Conservation (phyloP, 2,113 vertebrate species). For the Hyperoodon ampullatus region DNA sequence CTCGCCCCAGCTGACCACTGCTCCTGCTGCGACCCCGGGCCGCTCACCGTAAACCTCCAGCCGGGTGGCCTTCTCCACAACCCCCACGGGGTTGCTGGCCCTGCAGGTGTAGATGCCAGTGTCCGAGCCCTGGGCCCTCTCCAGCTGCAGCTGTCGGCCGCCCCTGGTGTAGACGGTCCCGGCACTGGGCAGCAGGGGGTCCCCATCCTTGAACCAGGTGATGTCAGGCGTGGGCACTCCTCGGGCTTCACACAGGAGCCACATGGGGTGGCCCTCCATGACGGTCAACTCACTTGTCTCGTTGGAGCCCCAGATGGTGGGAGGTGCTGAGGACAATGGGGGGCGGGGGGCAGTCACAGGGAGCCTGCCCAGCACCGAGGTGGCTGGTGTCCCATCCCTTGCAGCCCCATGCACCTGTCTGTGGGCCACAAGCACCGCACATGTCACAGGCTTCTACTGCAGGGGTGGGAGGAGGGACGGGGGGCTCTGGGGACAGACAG, state of each 20-base stretch:
- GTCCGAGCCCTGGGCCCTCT: slow-evolving; percentile 80
- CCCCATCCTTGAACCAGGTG: slow-evolving; percentile 90
- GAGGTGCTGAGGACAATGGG: slow-evolving; percentile 82
- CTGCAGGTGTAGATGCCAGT: slow-evolving; percentile 89
- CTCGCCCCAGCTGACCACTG: accelerated
- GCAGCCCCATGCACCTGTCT: too few relatives aligned
- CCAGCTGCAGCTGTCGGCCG: slow-evolving; percentile 87
- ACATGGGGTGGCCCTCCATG: slow-evolving; percentile 85
- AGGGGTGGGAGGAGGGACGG: not conserved
- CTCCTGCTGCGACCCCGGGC: accelerated
- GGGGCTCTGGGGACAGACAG: not conserved
- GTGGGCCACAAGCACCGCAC: not conserved
- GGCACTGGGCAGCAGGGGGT: slow-evolving; percentile 84
- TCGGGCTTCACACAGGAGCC: slow-evolving; percentile 87
- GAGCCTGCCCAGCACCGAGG: not conserved
- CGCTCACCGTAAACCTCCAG: slow-evolving; percentile 81
- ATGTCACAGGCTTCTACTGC: not conserved
- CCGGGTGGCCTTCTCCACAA: slow-evolving; percentile 81
- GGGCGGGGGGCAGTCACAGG: not conserved
- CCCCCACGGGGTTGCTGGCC: slow-evolving; percentile 87
- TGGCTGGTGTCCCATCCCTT: accelerated
- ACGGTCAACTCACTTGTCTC: slow-evolving; percentile 86
- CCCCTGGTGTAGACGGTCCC: slow-evolving; percentile 82
- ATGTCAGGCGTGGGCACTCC: slow-evolving; percentile 88
- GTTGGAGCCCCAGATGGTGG: slow-evolving; percentile 85